A percentile compares a stretch with the other conserved stretches of the same genome.
phyloP scores from a whole-genome alignment of 2,888 invertebrate species.

The Neoitamus cyanurus region DNA sequence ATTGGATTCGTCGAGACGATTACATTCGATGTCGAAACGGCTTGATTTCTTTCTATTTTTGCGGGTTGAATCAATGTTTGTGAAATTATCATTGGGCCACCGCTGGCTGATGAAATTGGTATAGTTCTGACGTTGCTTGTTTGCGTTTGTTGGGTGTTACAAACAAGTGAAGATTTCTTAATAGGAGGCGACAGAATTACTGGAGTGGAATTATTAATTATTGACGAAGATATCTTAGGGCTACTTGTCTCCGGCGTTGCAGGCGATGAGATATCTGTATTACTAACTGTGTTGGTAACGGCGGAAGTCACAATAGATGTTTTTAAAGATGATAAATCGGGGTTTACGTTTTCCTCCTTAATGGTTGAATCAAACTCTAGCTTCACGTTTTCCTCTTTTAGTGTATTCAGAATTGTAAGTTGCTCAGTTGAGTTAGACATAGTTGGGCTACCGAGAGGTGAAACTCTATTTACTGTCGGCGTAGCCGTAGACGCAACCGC shows the following conservation, averaged over 20 bases:
- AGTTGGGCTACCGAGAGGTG: constrained; percentile 38
- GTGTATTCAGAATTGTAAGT: constrained; percentile 46
- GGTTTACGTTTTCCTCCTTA: constrained; percentile 61
- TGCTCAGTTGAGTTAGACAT: constrained; percentile 21
- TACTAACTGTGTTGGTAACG: not conserved
- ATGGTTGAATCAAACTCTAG: constrained; percentile 62
- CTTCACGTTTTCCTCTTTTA: constrained; percentile 64
- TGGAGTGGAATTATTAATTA: constrained; percentile 26
- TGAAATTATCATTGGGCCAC: constrained; percentile 65
- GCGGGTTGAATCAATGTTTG: constrained; percentile 66
- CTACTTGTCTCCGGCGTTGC: constrained; percentile 51
- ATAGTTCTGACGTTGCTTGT: constrained; percentile 46
- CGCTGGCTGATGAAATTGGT: constrained; percentile 46
- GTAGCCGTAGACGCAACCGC: not conserved
- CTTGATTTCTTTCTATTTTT: constrained; percentile 53
- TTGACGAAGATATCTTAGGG: not conserved
- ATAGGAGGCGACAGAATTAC: constrained; percentile 39
- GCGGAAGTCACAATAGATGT: not conserved
- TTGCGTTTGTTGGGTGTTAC: constrained; percentile 50
- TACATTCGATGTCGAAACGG: constrained; percentile 31
- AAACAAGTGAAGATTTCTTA: constrained; percentile 35
- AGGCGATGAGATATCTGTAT: not conserved
- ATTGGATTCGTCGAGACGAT: constrained; percentile 3
- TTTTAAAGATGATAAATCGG: constrained; percentile 48
- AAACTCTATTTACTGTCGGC: constrained; percentile 28